Evolutionary conservation across 2,888 invertebrate genomes (phyloP).

Genomic region (Drosophila suboccidentalis): DNA sequence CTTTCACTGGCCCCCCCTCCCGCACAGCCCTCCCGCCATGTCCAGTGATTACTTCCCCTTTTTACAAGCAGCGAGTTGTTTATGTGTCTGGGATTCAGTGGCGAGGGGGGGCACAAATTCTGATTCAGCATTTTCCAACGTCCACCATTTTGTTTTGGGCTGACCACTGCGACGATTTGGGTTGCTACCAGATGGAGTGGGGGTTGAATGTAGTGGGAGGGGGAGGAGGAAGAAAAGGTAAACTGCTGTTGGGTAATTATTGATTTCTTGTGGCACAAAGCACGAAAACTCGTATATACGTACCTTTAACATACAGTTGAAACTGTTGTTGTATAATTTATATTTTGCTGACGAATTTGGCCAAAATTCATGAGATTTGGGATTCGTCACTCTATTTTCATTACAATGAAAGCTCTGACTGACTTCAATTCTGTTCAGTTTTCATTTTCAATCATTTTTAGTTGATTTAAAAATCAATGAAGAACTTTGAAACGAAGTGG

Average conservation of each 20-base stretch:
- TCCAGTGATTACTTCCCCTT: slow-evolving; percentile 51
- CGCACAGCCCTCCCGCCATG: slow-evolving; percentile 8
- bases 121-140: slow-evolving; percentile 54
- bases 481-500: no score
- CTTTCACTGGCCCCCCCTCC: not conserved
- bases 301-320: not conserved
- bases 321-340: not conserved
- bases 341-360: not conserved
- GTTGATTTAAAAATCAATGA: not conserved
- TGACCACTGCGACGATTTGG: slow-evolving; percentile 49
- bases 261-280: slow-evolving; percentile 43
- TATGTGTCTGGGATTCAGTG: slow-evolving; percentile 64
- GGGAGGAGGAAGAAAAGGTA: slow-evolving; percentile 23
- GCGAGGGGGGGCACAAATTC: slow-evolving; percentile 10
- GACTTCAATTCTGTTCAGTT: not conserved
- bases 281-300: no score
- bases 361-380: not conserved
- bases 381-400: slow-evolving; percentile 2
- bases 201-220: not conserved
- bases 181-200: not conserved
- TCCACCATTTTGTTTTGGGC: slow-evolving; percentile 60
- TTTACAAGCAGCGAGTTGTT: slow-evolving; percentile 56
- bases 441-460: not conserved
- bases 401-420: slow-evolving; percentile 3
- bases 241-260: slow-evolving; percentile 51